A percentile compares a stretch with the other conserved stretches of the same genome.
These are phyloP conservation scores for Tribolium madens DNA, from an alignment of 1,140 invertebrate genomes.

Conservation along the genomic window DNA sequence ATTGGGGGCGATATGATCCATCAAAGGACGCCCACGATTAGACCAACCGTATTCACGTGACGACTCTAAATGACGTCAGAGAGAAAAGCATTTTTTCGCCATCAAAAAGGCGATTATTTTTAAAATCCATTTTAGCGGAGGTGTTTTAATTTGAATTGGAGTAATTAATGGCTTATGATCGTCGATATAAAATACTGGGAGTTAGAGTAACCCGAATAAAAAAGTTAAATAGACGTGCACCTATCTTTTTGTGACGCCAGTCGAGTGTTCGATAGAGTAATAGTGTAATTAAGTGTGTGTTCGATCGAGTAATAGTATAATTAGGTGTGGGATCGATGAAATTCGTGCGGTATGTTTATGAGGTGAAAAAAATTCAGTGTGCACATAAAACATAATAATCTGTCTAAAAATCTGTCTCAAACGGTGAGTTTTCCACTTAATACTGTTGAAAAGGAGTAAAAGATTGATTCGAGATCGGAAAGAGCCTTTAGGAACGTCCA, in stretches of 20 bases:
- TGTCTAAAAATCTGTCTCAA: slow-evolving; percentile 36
- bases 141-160: background rate
- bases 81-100: background rate
- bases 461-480: slow-evolving; percentile 49
- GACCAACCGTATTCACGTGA: background rate
- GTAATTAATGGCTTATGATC: background rate
- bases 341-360: background rate
- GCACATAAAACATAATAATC: slow-evolving; percentile 31
- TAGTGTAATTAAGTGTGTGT: too few relatives aligned
- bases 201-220: background rate
- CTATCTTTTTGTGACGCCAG: background rate
- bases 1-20: background rate
- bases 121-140: background rate
- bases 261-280: too few relatives aligned
- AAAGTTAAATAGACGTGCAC: background rate
- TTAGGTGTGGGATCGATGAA: slow-evolving; percentile 3
- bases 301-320: too few relatives aligned
- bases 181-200: too few relatives aligned
- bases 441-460: slow-evolving; percentile 56
- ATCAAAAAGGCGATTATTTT: background rate
- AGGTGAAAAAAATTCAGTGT: slow-evolving; percentile 1
- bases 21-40: background rate
- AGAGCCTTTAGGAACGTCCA: slow-evolving; percentile 51
- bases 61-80: background rate
- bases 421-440: slow-evolving; percentile 55